Evolutionary conservation across 2,888 invertebrate genomes (phyloP).

Genomic region (Automeris io): DNA sequence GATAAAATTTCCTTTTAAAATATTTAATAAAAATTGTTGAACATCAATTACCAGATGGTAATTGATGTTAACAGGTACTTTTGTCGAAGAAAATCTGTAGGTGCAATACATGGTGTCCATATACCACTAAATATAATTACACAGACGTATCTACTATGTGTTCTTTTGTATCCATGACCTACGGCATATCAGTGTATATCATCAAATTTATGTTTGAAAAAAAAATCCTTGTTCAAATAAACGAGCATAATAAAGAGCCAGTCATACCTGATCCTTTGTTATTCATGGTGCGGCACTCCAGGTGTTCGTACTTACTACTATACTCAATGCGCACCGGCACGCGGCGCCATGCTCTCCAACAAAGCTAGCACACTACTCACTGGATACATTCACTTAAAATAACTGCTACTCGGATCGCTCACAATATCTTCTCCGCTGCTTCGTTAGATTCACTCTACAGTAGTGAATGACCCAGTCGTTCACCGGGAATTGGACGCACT

Average conservation of each 20-base stretch:
- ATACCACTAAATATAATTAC: too few relatives aligned
- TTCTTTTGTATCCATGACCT: too few relatives aligned
- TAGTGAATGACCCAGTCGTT: slow-evolving; percentile 52
- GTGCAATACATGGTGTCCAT: too few relatives aligned
- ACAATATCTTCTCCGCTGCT: slow-evolving; percentile 41
- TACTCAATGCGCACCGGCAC: slow-evolving; percentile 13
- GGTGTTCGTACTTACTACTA: slow-evolving; percentile 19
- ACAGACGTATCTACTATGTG: too few relatives aligned
- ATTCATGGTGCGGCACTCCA: slow-evolving; percentile 14
- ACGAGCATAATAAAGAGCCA: background rate
- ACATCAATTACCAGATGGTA: too few relatives aligned
- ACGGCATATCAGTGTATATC: too few relatives aligned
- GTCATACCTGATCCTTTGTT: slow-evolving; percentile 16
- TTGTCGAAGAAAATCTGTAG: too few relatives aligned
- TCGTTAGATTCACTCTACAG: slow-evolving; percentile 42
- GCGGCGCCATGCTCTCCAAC: slow-evolving; percentile 3
- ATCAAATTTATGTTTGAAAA: too few relatives aligned
- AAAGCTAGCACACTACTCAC: slow-evolving; percentile 18
- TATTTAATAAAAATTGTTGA: too few relatives aligned
- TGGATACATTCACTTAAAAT: slow-evolving; percentile 49
- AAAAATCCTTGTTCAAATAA: too few relatives aligned
- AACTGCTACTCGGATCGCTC: slow-evolving; percentile 39
- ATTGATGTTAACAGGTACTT: too few relatives aligned
- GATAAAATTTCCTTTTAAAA: too few relatives aligned
- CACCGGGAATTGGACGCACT: slow-evolving; percentile 56